Percentiles rank a stretch among this genome's conserved stretches.
Evolutionary conservation across 92 coral and sea anemone species (phyloP).

Genomic region (Epizoanthus rinbou): DNA sequence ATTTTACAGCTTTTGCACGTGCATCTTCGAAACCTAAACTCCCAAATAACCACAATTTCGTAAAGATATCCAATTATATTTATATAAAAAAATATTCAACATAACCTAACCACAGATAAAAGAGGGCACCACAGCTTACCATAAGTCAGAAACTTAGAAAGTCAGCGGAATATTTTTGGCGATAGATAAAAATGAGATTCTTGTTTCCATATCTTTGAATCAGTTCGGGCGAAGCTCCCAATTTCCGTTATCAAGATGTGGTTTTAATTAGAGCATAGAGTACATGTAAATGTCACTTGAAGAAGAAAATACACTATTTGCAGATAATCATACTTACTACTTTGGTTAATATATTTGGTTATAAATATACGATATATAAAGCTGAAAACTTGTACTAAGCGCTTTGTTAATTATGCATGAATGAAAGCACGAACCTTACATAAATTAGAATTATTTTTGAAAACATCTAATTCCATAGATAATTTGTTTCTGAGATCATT

Average conservation of each 20-base stretch:
- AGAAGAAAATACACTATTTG: neutral
- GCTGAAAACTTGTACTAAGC: neutral
- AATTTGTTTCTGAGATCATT: too few relatives aligned
- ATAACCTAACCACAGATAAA: too few relatives aligned
- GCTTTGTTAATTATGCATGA: neutral
- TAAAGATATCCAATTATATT: too few relatives aligned
- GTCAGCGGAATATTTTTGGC: constrained; percentile 20
- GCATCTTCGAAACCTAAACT: too few relatives aligned
- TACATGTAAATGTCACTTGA: neutral
- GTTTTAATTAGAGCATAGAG: neutral
- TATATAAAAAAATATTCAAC: too few relatives aligned
- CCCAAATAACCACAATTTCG: too few relatives aligned
- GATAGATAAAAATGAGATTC: neutral
- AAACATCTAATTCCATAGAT: neutral
- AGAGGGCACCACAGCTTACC: too few relatives aligned
- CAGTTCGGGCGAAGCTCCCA: too few relatives aligned
- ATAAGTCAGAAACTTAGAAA: too few relatives aligned
- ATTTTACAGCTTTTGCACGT: too few relatives aligned
- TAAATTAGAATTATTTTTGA: neutral
- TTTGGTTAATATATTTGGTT: neutral
- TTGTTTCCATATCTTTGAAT: constrained; percentile 1
- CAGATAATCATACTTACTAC: neutral
- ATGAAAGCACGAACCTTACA: neutral
- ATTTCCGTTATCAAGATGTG: neutral
- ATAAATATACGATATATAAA: neutral